Evolutionary conservation across 2,888 invertebrate genomes (phyloP).

Genomic region (Buathra laborator): DNA sequence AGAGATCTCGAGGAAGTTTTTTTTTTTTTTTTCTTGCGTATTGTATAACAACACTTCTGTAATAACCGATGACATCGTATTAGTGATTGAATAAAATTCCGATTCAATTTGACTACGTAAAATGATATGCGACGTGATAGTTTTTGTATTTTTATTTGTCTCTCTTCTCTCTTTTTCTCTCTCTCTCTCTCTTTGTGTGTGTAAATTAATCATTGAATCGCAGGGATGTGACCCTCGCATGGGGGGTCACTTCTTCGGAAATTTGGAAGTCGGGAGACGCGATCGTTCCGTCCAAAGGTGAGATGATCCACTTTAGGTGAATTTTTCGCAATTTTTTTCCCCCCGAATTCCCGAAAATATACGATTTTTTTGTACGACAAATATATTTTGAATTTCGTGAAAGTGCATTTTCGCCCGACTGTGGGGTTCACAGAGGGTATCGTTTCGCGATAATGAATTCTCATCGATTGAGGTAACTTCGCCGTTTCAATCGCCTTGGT

Average conservation of each 20-base stretch:
- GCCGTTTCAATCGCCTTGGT: background rate
- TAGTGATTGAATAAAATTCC: conserved; percentile 84
- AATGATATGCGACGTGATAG: conserved; percentile 74
- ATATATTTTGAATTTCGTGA: background rate
- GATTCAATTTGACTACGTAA: conserved; percentile 82
- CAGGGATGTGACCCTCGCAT: conserved; percentile 5
- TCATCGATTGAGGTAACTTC: background rate
- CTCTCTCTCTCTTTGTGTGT: conserved; percentile 71
- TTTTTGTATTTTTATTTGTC: conserved; percentile 78
- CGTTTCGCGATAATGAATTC: background rate
- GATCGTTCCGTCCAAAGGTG: conserved; percentile 64
- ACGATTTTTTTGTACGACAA: background rate
- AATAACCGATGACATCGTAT: conserved; percentile 81
- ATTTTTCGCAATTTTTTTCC: background rate
- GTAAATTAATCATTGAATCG: conserved; percentile 70
- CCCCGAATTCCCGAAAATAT: background rate
- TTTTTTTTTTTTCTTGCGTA: conserved; percentile 72
- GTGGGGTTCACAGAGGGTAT: background rate
- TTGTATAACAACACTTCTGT: conserved; percentile 83
- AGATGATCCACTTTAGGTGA: conserved; percentile 42
- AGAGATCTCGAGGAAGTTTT: conserved; percentile 79
- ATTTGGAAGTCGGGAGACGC: conserved; percentile 65
- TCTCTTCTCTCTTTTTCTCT: conserved; percentile 37
- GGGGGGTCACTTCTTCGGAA: conserved; percentile 63
- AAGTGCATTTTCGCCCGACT: background rate